These are phyloP conservation scores for Gymnoscopelus braueri DNA, from an alignment of 2,797 vertebrate genomes.

Conservation along the genomic window DNA sequence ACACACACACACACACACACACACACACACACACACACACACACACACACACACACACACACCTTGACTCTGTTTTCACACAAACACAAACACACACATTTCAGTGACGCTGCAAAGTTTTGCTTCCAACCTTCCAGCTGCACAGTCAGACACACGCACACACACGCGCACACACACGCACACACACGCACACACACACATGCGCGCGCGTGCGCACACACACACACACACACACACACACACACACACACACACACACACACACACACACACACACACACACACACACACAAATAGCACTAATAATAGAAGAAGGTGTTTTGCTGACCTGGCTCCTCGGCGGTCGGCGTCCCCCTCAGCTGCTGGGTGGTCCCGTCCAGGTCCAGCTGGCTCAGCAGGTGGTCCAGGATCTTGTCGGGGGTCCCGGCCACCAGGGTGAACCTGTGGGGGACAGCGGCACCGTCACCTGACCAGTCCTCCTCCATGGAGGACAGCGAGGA, in stretches of 20 bases:
- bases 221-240: constrained; percentile 3
- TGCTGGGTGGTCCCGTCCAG: constrained; percentile 84
- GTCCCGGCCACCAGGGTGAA: constrained; percentile 73
- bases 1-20: constrained; percentile 9
- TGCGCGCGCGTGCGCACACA: not conserved
- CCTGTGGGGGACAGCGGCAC: constrained; percentile 73
- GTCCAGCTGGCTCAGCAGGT: constrained; percentile 90
- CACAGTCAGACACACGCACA: too few relatives aligned
- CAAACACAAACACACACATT: not conserved
- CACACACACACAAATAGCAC: not conserved
- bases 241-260: too few relatives aligned
- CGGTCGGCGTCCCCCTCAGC: constrained; percentile 44
- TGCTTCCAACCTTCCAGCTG: not conserved
- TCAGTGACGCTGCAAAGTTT: not conserved
- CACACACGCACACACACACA: not conserved
- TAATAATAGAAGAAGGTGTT: too few relatives aligned
- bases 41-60: not conserved
- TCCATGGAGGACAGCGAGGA: constrained; percentile 93
- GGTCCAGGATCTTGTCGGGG: constrained; percentile 95
- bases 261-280: constrained; percentile 1
- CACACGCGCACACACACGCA: too few relatives aligned
- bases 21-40: not conserved
- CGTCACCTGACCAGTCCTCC: constrained; percentile 88
- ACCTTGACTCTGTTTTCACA: not conserved
- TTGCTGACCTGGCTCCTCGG: constrained; percentile 89